phyloP scores from a whole-genome alignment of 2,797 vertebrate genomes.

The Intellagama lesueurii region DNA sequence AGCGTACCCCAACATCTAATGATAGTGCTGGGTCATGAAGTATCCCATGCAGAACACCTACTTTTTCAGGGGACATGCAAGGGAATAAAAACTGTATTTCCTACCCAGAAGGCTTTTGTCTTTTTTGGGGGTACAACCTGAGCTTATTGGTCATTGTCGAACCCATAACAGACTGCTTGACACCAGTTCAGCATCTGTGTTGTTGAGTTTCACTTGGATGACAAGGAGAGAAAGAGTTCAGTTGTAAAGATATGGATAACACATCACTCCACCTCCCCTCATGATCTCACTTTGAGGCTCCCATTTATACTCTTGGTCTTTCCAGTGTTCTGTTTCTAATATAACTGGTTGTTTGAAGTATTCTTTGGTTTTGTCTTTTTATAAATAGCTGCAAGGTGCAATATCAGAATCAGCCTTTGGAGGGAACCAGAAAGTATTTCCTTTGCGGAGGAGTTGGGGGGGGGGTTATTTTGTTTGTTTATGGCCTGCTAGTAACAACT shows the following conservation, averaged over 20 bases:
- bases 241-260: background rate
- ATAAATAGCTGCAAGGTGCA: no score
- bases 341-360: no score
- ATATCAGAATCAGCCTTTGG: no score
- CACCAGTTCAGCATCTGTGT: background rate
- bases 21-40: background rate
- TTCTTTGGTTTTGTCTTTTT: no score
- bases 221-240: background rate
- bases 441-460: no score
- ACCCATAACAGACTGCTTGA: background rate
- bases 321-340: background rate
- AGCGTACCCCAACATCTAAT: background rate
- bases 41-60: background rate
- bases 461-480: no score
- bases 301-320: background rate
- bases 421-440: no score
- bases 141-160: background rate
- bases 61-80: background rate
- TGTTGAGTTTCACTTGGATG: background rate
- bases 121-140: background rate
- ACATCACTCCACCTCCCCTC: background rate
- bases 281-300: background rate
- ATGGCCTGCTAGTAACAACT: no score
- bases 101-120: background rate
- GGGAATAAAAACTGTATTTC: background rate